phyloP scores from a whole-genome alignment of 2,797 vertebrate species.

The Myotis findleyi region DNA sequence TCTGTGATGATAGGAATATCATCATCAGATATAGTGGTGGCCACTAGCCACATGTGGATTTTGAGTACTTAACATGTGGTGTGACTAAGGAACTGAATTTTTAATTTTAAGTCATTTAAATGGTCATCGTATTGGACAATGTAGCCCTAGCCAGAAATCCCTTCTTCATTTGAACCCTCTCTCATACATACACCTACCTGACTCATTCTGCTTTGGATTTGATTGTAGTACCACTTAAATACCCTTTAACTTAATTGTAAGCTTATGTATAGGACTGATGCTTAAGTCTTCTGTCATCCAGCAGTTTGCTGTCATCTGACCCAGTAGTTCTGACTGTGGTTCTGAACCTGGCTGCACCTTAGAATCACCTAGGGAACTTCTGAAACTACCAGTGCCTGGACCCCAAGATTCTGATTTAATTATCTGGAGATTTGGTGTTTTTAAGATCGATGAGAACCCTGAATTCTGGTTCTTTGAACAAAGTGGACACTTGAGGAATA shows the following conservation, averaged over 20 bases:
- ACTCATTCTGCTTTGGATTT: background rate
- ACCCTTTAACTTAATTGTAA: background rate
- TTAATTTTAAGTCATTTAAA: slow-evolving; percentile 8
- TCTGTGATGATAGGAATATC: background rate
- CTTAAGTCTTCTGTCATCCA: background rate
- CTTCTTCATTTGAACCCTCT: background rate
- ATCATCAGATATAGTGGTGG: background rate
- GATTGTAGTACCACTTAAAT: background rate
- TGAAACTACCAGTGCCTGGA: background rate
- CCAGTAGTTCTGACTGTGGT: background rate
- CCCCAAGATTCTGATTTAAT: background rate
- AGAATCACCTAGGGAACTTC: background rate
- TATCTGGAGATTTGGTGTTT: background rate
- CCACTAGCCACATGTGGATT: background rate
- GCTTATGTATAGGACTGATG: background rate
- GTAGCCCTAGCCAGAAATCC: background rate
- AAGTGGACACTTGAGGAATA: background rate
- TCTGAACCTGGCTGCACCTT: background rate
- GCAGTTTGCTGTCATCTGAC: background rate
- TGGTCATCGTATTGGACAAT: background rate
- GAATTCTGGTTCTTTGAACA: background rate
- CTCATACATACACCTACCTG: background rate
- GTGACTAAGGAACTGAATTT: slow-evolving; percentile 34
- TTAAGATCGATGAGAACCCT: background rate
- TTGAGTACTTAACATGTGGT: background rate